phyloP scores from a whole-genome alignment of 2,113 vertebrate species.

The Telmatochromis brachygnathus region DNA sequence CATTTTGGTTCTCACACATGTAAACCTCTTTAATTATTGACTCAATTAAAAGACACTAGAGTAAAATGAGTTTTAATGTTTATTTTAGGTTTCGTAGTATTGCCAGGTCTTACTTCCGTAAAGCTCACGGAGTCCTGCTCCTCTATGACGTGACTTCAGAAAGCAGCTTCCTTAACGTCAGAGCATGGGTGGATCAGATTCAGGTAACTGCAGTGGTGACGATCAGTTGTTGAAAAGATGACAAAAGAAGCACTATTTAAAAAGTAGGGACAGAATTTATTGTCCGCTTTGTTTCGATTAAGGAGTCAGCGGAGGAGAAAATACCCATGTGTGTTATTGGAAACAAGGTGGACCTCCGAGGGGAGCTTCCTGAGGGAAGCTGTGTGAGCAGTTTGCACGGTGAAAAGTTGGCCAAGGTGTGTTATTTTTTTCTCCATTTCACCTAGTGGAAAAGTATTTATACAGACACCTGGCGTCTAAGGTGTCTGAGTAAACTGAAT shows the following conservation, averaged over 20 bases:
- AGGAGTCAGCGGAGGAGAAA: conserved; percentile 38
- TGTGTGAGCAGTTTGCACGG: conserved; percentile 48
- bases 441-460: background rate
- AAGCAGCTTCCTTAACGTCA: conserved; percentile 70
- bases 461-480: background rate
- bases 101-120: conserved; percentile 69
- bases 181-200: conserved; percentile 72
- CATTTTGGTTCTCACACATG: background rate
- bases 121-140: conserved; percentile 69
- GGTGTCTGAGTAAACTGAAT: background rate
- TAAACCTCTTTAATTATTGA: background rate
- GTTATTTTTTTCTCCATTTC: background rate
- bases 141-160: conserved; percentile 71
- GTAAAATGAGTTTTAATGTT: background rate
- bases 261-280: background rate
- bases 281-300: background rate
- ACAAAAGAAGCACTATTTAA: background rate
- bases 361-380: background rate
- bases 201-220: conserved; percentile 35
- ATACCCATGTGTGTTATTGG: conserved; percentile 69
- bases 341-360: conserved; percentile 68
- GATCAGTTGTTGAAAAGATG: background rate
- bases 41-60: background rate
- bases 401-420: conserved; percentile 68
- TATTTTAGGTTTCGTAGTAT: conserved; percentile 68